Evolutionary conservation across 1,140 invertebrate species (phyloP).

Genomic region (Leguminivora glycinivorella): DNA sequence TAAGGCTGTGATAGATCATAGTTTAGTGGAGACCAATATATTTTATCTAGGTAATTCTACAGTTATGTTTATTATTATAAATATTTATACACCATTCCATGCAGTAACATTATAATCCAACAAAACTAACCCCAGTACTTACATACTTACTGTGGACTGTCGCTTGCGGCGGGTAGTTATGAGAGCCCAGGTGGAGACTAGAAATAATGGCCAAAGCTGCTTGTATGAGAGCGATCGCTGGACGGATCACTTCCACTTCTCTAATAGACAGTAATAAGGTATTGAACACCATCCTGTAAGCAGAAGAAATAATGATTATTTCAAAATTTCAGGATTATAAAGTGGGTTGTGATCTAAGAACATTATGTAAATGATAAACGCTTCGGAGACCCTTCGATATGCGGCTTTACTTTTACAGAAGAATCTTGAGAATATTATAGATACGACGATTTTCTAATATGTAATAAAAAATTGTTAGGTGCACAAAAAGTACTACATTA

Average conservation of each 20-base stretch:
- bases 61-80: background rate
- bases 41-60: background rate
- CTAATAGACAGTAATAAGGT: background rate
- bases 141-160: background rate
- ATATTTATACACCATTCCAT: background rate
- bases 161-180: slow-evolving; percentile 9
- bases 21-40: too few relatives aligned
- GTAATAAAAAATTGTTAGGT: too few relatives aligned
- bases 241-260: background rate
- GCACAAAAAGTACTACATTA: too few relatives aligned
- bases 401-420: too few relatives aligned
- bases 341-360: too few relatives aligned
- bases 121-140: background rate
- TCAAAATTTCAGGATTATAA: too few relatives aligned
- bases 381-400: too few relatives aligned
- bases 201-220: background rate
- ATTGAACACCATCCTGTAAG: slow-evolving; percentile 5
- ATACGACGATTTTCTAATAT: too few relatives aligned
- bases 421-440: too few relatives aligned
- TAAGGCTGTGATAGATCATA: too few relatives aligned
- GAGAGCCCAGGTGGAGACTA: background rate
- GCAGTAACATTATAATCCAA: background rate
- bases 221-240: background rate
- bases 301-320: background rate
- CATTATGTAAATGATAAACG: too few relatives aligned